Base-by-base conservation (phyloP, 2,888 invertebrate species). In the Acleris emargana region DNA sequence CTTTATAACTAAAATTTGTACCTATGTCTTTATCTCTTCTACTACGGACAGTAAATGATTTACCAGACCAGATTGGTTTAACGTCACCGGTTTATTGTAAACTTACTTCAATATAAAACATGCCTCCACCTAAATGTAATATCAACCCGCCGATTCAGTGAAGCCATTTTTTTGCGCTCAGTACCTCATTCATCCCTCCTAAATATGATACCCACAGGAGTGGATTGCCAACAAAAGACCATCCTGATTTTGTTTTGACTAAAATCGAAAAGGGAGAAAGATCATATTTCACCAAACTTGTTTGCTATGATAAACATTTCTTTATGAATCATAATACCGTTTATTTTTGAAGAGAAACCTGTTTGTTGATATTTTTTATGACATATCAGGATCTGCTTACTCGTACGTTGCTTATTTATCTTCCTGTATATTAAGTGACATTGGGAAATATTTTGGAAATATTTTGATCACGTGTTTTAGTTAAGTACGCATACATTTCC, bases 231-330 rank as follows among this genome's bases (percentile, higher is more conserved):
- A 91, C 91, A 91, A 91, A 89, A 83, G 85, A 78, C 82, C 80
- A 78, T 78, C 77, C 82, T 84, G 90, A 91, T 91, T 91, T 89
- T 91, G 89, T 92, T 91, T 90, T 91, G 91, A 89, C 89, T 89
- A 85, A 88, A 88, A 87, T 84, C 80, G 81, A 81, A 79, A 76
- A 77, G 74, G 75, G 76, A 77, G 76, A 72, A 69, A 78, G 83
- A 88, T 91, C 88, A 76, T 76, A 80, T 91, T 90, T 81, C 90
- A 81, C 80, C 75, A 81, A 87, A 84, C 85, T 82, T 82, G 84
- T 86, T 87, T 84, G 63, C 58, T 57, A 63, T 68, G 74, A 74
- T 64, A 52, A 63, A 57, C 55, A 58, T 58, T 68, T 55, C 57
- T 68, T 61, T 59, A 54, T 55, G 53, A 58, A 62, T 58, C 47